Conservation (phyloP, 2,797 vertebrate genomes). For the Etheostoma perlongum region DNA sequence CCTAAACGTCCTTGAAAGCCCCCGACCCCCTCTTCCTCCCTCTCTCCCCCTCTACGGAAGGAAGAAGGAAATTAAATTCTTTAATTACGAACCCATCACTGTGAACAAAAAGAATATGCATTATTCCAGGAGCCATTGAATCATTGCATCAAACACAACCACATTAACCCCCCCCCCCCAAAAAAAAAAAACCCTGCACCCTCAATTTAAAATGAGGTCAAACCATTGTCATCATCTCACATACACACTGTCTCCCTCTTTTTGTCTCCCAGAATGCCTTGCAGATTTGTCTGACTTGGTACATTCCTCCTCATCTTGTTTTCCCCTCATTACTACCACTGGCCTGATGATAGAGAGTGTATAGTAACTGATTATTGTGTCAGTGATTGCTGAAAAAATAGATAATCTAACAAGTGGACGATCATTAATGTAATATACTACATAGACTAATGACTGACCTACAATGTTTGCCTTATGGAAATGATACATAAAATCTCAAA, state of each 20-base stretch:
- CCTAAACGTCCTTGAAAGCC: slow-evolving; percentile 47
- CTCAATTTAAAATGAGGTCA: slow-evolving; percentile 53
- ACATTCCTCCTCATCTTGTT: slow-evolving; percentile 50
- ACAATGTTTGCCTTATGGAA: slow-evolving; percentile 82
- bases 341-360: slow-evolving; percentile 74
- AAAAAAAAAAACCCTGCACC: slow-evolving; percentile 1
- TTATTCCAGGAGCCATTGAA: slow-evolving; percentile 93
- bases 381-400: slow-evolving; percentile 72
- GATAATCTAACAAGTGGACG: slow-evolving; percentile 74
- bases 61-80: slow-evolving; percentile 83
- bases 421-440: slow-evolving; percentile 74
- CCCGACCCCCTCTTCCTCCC: background rate
- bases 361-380: slow-evolving; percentile 74
- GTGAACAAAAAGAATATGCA: slow-evolving; percentile 93
- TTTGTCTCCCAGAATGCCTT: slow-evolving; percentile 65
- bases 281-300: slow-evolving; percentile 75
- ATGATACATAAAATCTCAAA: slow-evolving; percentile 72
- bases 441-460: slow-evolving; percentile 78
- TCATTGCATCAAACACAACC: slow-evolving; percentile 73
- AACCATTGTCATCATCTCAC: slow-evolving; percentile 43
- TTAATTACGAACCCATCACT: slow-evolving; percentile 95
- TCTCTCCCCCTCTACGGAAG: slow-evolving; percentile 52
- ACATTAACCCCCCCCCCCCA: slow-evolving; percentile 7
- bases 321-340: slow-evolving; percentile 66
- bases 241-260: slow-evolving; percentile 29